A percentile compares a stretch with the other conserved stretches of the same genome.
Conservation (phyloP, 2,888 invertebrate genomes). For the Patella caerulea region DNA sequence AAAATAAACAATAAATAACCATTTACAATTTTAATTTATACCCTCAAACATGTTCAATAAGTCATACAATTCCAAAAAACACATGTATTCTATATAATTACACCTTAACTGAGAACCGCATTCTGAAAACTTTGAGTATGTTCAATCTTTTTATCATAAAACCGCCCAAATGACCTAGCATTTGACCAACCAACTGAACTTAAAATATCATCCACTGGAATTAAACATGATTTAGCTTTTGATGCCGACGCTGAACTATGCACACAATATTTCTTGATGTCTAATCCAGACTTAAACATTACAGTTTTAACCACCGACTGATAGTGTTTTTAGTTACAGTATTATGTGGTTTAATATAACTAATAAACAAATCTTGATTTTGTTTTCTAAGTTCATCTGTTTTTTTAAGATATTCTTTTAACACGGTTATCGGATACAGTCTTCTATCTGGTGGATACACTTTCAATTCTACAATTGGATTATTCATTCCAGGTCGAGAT, state of each 20-base stretch:
- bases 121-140: not conserved
- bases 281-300: not conserved
- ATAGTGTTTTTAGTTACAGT: not conserved
- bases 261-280: not conserved
- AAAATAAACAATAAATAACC: too few species aligned
- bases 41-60: too few species aligned
- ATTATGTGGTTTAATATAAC: not conserved
- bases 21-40: too few species aligned
- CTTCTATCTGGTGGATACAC: conserved; percentile 3
- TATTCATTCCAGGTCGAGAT: not conserved
- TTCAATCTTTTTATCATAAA: not conserved
- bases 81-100: not conserved
- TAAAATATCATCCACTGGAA: not conserved
- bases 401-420: not conserved
- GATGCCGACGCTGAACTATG: not conserved
- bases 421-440: not conserved
- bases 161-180: not conserved
- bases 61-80: too few species aligned
- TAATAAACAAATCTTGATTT: not conserved
- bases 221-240: not conserved
- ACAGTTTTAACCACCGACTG: not conserved
- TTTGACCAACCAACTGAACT: not conserved
- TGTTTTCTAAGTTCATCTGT: not conserved
- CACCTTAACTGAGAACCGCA: not conserved
- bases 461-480: not conserved